phyloP scores from a whole-genome alignment of 2,797 vertebrate species.

The Phrynocephalus guinanensis region DNA sequence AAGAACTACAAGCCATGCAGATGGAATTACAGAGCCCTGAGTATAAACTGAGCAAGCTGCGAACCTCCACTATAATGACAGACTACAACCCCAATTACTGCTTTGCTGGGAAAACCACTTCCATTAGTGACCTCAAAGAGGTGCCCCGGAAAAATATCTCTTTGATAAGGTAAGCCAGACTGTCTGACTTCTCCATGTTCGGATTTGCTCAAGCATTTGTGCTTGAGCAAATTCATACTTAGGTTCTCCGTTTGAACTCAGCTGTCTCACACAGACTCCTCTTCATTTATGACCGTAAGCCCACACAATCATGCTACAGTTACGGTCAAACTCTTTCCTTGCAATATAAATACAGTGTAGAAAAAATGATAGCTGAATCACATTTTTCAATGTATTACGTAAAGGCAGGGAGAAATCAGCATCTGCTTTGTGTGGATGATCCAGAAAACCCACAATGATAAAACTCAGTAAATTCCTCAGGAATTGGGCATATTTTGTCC shows the following conservation, averaged over 20 bases:
- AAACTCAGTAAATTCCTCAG: constrained; percentile 3
- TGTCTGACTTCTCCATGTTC: neutral
- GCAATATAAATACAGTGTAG: neutral
- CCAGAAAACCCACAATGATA: neutral
- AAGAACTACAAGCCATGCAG: constrained; percentile 97
- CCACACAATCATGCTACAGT: neutral
- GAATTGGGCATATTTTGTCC: constrained; percentile 11
- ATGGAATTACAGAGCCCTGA: constrained; percentile 98
- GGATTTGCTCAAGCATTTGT: accelerated
- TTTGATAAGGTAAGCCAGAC: constrained; percentile 87
- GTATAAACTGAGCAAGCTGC: constrained; percentile 97
- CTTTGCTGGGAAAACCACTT: constrained; percentile 96
- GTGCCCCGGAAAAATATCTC: constrained; percentile 96
- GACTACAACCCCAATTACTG: constrained; percentile 99
- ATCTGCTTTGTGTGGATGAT: constrained; percentile 37
- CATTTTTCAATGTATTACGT: neutral
- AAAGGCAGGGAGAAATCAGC: constrained; percentile 3
- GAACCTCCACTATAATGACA: constrained; percentile 98
- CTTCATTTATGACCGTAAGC: neutral
- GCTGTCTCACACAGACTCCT: neutral
- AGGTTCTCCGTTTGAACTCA: neutral
- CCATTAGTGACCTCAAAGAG: constrained; percentile 97
- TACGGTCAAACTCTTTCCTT: no score
- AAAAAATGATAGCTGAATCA: constrained; percentile 30
- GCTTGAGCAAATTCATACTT: neutral